These are phyloP conservation scores for Butorides virescens DNA, from an alignment of 2,113 vertebrate species.

Conservation along the genomic window DNA sequence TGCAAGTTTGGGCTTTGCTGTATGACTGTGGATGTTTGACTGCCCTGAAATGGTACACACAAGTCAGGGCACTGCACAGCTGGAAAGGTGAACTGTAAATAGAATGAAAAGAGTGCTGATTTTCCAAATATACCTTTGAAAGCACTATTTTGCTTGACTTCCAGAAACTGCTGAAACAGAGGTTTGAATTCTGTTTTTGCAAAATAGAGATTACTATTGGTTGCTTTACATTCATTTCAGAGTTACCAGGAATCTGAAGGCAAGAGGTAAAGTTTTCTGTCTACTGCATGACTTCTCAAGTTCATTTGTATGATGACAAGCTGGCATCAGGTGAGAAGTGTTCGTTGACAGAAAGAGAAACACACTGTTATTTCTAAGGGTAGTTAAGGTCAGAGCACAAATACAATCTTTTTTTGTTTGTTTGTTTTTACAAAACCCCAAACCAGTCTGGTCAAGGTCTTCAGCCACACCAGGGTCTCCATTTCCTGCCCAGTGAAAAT, in stretches of 20 bases:
- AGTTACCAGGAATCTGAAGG: neutral
- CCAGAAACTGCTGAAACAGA: conserved; percentile 2
- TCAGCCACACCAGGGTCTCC: neutral
- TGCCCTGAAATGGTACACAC: neutral
- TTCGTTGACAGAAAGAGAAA: neutral
- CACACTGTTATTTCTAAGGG: neutral
- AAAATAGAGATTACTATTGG: neutral
- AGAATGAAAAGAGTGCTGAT: neutral
- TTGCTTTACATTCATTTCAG: neutral
- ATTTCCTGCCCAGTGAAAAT: neutral
- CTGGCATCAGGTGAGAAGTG: neutral
- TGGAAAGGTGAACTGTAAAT: neutral
- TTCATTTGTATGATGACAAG: neutral
- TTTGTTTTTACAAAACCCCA: neutral
- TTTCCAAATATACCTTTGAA: conserved; percentile 19
- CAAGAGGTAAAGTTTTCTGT: neutral
- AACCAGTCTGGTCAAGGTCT: neutral
- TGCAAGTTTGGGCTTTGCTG: neutral
- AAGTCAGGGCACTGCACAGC: neutral
- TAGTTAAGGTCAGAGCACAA: neutral
- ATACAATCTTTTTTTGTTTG: neutral
- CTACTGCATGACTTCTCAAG: neutral
- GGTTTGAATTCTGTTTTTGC: conserved; percentile 2
- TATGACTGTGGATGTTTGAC: neutral
- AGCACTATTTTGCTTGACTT: neutral